Evolutionary conservation across 2,888 invertebrate genomes (phyloP).

Genomic region (Drosophila kokeensis): DNA sequence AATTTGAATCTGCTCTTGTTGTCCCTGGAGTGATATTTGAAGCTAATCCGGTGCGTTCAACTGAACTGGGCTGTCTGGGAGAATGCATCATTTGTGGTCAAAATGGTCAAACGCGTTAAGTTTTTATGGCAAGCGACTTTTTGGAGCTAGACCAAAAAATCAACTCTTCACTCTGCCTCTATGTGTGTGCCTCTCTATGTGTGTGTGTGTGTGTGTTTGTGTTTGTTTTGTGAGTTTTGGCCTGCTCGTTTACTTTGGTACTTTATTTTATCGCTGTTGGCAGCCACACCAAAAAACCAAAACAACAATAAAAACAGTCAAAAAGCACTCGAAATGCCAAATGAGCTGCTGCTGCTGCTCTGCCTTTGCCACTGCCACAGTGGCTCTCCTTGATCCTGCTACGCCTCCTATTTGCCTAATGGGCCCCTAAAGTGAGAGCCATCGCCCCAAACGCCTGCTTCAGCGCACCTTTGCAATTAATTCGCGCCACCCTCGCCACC

Average conservation of each 20-base stretch:
- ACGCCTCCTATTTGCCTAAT: conserved; percentile 75
- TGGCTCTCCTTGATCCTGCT: conserved; percentile 1
- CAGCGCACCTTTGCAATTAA: conserved; percentile 78
- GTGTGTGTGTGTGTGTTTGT: conserved; percentile 30
- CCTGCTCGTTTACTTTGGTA: conserved; percentile 73
- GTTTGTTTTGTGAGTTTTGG: conserved; percentile 39
- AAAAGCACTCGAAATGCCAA: conserved; percentile 81
- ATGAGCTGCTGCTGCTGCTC: conserved; percentile 58
- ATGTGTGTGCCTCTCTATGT: conserved; percentile 5
- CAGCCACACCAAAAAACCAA: conserved; percentile 59
- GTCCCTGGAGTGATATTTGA: conserved; percentile 69
- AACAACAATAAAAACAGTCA: conserved; percentile 78
- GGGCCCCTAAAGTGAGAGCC: conserved; percentile 55
- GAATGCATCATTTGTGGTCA: conserved; percentile 80
- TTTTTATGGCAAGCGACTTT: conserved; percentile 79
- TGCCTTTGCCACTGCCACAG: neutral
- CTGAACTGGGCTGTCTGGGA: conserved; percentile 39
- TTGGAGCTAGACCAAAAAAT: conserved; percentile 75
- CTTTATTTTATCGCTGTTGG: conserved; percentile 80
- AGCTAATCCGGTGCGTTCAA: conserved; percentile 63
- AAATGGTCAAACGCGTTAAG: conserved; percentile 80
- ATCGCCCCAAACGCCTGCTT: conserved; percentile 21
- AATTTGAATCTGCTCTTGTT: neutral
- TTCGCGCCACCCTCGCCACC: conserved; percentile 45
- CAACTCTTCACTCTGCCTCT: conserved; percentile 35